Evolutionary conservation across 1,140 invertebrate genomes (phyloP), one percentile per base, ranked within the genome.

Genomic region (Drosophila tristis): DNA sequence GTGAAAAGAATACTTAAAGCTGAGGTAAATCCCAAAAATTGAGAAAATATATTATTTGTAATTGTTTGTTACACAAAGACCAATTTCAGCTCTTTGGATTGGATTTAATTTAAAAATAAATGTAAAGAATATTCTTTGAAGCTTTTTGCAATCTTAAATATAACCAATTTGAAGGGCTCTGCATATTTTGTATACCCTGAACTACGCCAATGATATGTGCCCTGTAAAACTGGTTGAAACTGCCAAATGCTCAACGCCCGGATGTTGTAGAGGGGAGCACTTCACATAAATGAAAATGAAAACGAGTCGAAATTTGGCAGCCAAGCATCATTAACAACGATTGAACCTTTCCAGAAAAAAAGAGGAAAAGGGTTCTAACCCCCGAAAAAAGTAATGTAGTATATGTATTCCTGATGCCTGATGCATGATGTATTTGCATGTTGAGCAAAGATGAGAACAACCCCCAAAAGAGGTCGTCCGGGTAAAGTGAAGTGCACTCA

Each of bases 401-500:
- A 67, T 23, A 70, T 57, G 44, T 48, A 67, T 68, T 68, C 26
- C 31, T 51, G 53, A 39, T 39, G 35, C 11, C 35, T 68, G 68
- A 70, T 70, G 49, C 65, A 68, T 54, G 56, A 23, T 35, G 45
- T 45, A 70, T 70, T 70, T 70, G 64, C 64, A 70, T 70, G 45
- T 23, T n/a, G 64, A 70, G 31, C 13, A 31, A 16, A 25, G 50
- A 35, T 35, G 31, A 39, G 31, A 70, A 39, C 66, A 70, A 68
- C 66, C 66, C 64, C 44, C 16, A 35, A n/a, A 44, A 13, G 11
- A 26, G 16, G 43, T 23, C 65, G n/a, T 13, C 25, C 31, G 63
- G 50, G 29, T 68, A 49, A 70, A 70, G 51, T 70, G 66, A 70
- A 70, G 65, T 70, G 66, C 66, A 70, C 66, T 68, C 66, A 70